Percentiles rank a stretch among this genome's conserved stretches.
Conservation (phyloP, 2,888 invertebrate species). For the Brachynemurus nebulosus region DNA sequence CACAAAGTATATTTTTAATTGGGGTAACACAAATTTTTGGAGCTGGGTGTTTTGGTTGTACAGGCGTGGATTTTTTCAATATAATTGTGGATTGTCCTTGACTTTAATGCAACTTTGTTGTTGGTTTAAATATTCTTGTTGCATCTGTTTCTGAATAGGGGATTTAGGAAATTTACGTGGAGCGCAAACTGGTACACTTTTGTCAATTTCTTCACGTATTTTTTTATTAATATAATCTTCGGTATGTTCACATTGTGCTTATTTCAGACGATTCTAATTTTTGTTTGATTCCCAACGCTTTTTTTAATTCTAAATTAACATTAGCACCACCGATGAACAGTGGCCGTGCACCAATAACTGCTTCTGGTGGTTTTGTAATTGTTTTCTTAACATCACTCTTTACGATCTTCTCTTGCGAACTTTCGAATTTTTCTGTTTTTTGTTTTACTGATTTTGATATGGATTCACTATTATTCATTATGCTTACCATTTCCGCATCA, state of each 20-base stretch:
- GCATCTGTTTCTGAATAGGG: conserved; percentile 5
- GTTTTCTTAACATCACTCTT: no score
- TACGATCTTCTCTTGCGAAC: no score
- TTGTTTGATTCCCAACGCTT: conserved; percentile 26
- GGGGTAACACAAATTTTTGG: neutral
- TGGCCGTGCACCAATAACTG: conserved; percentile 30
- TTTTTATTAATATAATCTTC: neutral
- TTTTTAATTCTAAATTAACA: conserved; percentile 30
- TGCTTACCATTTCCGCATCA: conserved; percentile 8
- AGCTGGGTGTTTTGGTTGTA: neutral
- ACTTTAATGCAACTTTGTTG: conserved; percentile 18
- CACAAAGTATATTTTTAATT: neutral
- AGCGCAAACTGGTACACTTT: conserved; percentile 2
- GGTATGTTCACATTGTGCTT: conserved; percentile 2
- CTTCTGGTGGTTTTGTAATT: conserved; percentile 29
- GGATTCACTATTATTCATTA: conserved; percentile 8
- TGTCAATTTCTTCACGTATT: neutral
- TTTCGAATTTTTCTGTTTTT: no score
- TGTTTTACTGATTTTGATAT: no score
- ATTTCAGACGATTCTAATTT: conserved; percentile 10
- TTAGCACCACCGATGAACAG: conserved; percentile 30
- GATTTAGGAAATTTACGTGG: conserved; percentile 8
- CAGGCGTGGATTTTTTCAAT: neutral
- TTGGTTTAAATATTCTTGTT: conserved; percentile 16
- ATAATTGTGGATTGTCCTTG: conserved; percentile 20